These are phyloP conservation scores for Dolichopus griseipennis DNA, from an alignment of 2,888 invertebrate genomes.

Conservation along the genomic window DNA sequence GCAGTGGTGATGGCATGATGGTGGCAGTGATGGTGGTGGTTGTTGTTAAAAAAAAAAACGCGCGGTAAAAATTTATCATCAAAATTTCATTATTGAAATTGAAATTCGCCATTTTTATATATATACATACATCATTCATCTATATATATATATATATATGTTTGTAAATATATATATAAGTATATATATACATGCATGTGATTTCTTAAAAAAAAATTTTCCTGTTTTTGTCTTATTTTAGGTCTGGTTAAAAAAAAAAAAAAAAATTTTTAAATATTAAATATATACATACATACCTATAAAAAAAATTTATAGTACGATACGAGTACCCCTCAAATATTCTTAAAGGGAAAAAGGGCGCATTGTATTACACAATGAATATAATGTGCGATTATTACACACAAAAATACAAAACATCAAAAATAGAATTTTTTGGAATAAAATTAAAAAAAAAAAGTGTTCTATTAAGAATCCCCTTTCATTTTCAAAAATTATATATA, in stretches of 20 bases:
- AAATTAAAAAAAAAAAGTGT: background rate
- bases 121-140: background rate
- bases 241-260: background rate
- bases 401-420: background rate
- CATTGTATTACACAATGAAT: background rate
- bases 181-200: background rate
- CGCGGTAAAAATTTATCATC: background rate
- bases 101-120: constrained; percentile 2
- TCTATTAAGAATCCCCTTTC: background rate
- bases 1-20: no score
- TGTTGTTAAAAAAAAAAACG: background rate
- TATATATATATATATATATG: background rate
- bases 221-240: background rate
- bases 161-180: no score
- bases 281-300: no score
- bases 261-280: background rate
- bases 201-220: background rate
- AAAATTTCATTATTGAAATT: constrained; percentile 6
- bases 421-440: background rate
- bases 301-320: no score
- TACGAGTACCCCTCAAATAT: background rate
- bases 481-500: background rate
- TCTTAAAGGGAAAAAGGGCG: background rate
- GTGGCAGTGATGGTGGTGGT: no score
- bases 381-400: background rate